These are phyloP conservation scores for Panthera tigris DNA, from an alignment of 2,113 vertebrate species.

Conservation along the genomic window DNA sequence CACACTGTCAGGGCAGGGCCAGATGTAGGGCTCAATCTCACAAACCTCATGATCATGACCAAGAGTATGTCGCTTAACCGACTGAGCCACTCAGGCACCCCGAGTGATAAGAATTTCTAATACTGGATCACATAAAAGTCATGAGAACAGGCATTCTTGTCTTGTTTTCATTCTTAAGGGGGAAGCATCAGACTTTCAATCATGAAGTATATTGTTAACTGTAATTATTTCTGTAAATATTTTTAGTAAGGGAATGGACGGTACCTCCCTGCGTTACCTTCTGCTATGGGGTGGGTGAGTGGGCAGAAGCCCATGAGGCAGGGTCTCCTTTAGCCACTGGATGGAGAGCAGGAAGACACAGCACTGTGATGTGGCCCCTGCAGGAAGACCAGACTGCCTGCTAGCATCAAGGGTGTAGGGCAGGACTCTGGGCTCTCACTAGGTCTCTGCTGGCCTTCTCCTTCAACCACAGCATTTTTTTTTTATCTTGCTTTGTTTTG, in stretches of 20 bases:
- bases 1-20: no score
- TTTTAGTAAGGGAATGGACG: neutral
- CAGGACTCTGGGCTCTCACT: neutral
- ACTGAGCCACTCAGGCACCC: no score
- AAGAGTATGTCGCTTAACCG: no score
- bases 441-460: neutral
- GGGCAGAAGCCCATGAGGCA: neutral
- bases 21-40: no score
- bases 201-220: neutral
- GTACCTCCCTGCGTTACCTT: neutral
- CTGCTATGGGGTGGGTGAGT: neutral
- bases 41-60: no score
- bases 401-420: accelerated
- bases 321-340: neutral
- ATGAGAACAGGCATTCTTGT: neutral
- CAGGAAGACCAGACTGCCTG: no score
- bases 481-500: neutral
- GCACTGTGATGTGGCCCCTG: no score
- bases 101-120: neutral
- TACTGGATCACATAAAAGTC: neutral
- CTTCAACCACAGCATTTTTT: neutral
- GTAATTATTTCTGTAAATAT: neutral
- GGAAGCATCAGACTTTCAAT: neutral
- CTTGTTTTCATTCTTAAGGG: neutral
- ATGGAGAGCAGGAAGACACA: neutral